These are phyloP conservation scores for Cheirogaleus medius DNA, from an alignment of 2,113 vertebrate species.

Conservation along the genomic window DNA sequence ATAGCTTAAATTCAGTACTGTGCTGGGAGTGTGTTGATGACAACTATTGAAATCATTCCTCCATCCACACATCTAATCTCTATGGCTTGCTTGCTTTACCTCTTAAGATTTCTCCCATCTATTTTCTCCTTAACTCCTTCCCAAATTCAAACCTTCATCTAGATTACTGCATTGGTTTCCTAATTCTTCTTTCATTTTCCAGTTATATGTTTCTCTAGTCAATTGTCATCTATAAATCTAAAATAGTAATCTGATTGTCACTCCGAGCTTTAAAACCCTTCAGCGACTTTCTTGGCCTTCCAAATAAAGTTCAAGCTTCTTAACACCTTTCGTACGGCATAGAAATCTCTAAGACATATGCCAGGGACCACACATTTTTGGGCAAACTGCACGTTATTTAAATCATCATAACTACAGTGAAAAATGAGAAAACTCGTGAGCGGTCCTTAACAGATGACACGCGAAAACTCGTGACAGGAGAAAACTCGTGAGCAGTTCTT, in stretches of 20 bases:
- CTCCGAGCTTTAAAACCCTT: not conserved
- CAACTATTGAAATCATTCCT: not conserved
- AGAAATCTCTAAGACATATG: too few relatives aligned
- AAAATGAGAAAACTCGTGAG: too few relatives aligned
- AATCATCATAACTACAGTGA: too few relatives aligned
- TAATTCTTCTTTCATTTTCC: constrained; percentile 22
- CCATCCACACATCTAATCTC: not conserved
- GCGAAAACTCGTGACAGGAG: too few relatives aligned
- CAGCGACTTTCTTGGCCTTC: not conserved
- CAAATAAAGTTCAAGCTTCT: not conserved
- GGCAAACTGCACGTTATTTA: too few relatives aligned
- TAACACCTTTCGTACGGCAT: too few relatives aligned
- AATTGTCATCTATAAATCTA: not conserved
- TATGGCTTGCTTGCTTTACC: not conserved
- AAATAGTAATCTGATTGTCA: not conserved
- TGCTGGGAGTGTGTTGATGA: not conserved
- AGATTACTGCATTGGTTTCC: constrained; percentile 27
- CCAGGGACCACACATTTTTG: too few relatives aligned
- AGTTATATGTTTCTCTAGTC: not conserved
- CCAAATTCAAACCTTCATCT: not conserved
- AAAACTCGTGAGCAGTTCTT: too few relatives aligned
- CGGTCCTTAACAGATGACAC: too few relatives aligned
- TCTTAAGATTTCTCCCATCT: not conserved
- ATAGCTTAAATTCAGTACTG: constrained; percentile 15
- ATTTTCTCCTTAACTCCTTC: not conserved